Evolutionary conservation across 2,888 invertebrate species (phyloP).

Genomic region (Adela reaumurella): DNA sequence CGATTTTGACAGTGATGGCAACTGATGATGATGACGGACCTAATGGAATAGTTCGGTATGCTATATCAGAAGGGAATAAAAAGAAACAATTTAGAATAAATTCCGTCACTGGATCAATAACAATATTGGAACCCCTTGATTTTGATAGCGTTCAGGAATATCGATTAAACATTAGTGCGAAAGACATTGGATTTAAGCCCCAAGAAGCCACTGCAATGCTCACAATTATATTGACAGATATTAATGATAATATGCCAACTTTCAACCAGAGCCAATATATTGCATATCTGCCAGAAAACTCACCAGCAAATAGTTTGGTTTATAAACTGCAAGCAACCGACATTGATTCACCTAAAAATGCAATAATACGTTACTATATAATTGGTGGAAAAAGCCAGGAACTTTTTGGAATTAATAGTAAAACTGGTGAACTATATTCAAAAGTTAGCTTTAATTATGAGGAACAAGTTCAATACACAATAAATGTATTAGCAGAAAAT

Average conservation of each 20-base stretch:
- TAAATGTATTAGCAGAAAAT: constrained; percentile 81
- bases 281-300: constrained; percentile 80
- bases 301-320: constrained; percentile 69
- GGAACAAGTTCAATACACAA: constrained; percentile 67
- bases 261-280: constrained; percentile 77
- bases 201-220: constrained; percentile 74
- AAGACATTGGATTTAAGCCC: constrained; percentile 80
- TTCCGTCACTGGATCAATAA: constrained; percentile 72
- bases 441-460: constrained; percentile 84
- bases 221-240: constrained; percentile 84
- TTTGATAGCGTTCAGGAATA: constrained; percentile 85
- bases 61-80: constrained; percentile 80
- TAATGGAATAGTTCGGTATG: constrained; percentile 84
- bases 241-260: constrained; percentile 88
- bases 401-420: constrained; percentile 72
- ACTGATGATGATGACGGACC: constrained; percentile 84
- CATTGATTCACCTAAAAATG: constrained; percentile 84
- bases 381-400: constrained; percentile 71
- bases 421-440: constrained; percentile 73
- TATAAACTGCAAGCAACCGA: constrained; percentile 75
- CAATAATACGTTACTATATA: constrained; percentile 79
- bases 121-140: constrained; percentile 76
- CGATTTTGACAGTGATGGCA: constrained; percentile 80
- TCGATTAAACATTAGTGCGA: constrained; percentile 80
- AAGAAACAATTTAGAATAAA: constrained; percentile 78